A percentile compares a stretch with the other conserved stretches of the same genome.
phyloP scores from a whole-genome alignment of 2,113 vertebrate species.

The Phyllostomus discolor region DNA sequence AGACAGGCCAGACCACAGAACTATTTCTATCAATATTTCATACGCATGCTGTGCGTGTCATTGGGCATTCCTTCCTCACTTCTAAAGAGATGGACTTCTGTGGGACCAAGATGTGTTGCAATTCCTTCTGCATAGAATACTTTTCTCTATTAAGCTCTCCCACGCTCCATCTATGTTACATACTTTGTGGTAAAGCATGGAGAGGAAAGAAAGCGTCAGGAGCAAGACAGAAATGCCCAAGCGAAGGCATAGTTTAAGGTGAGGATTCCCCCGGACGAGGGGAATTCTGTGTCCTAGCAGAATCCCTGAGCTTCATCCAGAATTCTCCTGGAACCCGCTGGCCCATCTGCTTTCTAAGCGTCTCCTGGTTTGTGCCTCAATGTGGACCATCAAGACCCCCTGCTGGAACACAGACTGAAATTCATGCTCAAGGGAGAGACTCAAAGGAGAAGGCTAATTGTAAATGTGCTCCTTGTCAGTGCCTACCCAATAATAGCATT shows the following conservation, averaged over 20 bases:
- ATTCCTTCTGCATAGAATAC: neutral
- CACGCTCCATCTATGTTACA: neutral
- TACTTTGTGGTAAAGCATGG: neutral
- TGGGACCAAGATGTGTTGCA: neutral
- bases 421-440: neutral
- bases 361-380: neutral
- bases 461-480: neutral
- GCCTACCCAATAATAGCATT: neutral
- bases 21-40: neutral
- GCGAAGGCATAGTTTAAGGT: neutral
- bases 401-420: neutral
- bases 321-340: neutral
- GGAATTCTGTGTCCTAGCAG: neutral
- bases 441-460: neutral
- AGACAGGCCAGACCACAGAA: rapidly evolving
- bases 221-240: neutral
- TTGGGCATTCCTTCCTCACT: neutral
- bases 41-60: neutral
- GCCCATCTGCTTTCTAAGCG: too few species aligned
- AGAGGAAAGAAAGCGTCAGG: neutral
- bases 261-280: neutral
- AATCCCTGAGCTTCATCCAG: neutral
- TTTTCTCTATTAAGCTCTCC: neutral
- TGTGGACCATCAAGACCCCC: neutral
- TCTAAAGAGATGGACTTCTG: neutral